Evolutionary conservation across 2,113 vertebrate species (phyloP).

Genomic region (Stegostoma tigrinum): DNA sequence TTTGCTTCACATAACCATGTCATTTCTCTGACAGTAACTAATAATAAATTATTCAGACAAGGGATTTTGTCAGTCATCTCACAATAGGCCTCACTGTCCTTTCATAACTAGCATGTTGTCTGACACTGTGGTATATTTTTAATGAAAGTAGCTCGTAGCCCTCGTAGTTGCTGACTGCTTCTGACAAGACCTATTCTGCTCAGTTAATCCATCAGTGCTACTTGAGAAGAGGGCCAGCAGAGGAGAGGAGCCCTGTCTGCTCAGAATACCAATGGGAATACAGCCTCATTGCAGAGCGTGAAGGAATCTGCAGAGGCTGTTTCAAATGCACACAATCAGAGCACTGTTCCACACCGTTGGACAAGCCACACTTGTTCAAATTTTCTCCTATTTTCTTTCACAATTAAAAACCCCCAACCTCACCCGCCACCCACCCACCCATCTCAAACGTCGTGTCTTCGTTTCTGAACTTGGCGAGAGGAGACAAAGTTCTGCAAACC

Average conservation of each 20-base stretch:
- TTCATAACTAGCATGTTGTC: slow-evolving; percentile 23
- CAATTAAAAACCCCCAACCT: background rate
- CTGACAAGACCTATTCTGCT: slow-evolving; percentile 23
- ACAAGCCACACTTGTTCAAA: background rate
- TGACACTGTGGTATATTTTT: background rate
- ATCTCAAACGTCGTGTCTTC: background rate
- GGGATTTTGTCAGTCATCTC: background rate
- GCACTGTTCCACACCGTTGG: slow-evolving; percentile 2
- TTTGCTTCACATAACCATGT: slow-evolving; percentile 14
- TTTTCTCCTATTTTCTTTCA: background rate
- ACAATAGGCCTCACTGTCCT: slow-evolving; percentile 21
- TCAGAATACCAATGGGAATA: slow-evolving; percentile 19
- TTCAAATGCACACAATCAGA: slow-evolving; percentile 25
- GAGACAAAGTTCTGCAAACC: background rate
- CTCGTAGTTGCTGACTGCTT: slow-evolving; percentile 27
- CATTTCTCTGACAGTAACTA: slow-evolving; percentile 36
- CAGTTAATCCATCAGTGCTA: slow-evolving; percentile 33
- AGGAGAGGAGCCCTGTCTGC: slow-evolving; percentile 32
- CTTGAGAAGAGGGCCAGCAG: background rate
- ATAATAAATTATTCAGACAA: slow-evolving; percentile 37
- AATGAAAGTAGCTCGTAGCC: background rate
- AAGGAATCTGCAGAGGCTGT: slow-evolving; percentile 20
- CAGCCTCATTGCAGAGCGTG: slow-evolving; percentile 19
- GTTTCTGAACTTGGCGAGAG: background rate
- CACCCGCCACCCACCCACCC: background rate